These are phyloP conservation scores for Coptodon bakossiorum DNA, from an alignment of 2,113 vertebrate species.

Conservation along the genomic window DNA sequence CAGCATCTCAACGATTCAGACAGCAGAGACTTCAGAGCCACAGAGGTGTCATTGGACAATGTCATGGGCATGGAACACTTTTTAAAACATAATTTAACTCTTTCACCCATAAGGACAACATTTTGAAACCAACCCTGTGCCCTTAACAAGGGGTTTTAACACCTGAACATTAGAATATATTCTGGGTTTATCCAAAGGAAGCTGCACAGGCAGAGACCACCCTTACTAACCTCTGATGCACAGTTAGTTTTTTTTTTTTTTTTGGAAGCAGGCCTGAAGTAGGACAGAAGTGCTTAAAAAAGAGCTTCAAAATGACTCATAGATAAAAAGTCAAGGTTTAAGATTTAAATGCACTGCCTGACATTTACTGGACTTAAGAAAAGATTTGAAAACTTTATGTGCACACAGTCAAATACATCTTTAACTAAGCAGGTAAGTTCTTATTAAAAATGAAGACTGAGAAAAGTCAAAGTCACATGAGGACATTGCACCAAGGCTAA, in stretches of 20 bases:
- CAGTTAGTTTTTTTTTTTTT: no score
- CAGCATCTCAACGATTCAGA: not conserved
- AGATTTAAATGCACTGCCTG: not conserved
- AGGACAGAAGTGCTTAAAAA: not conserved
- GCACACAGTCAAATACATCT: not conserved
- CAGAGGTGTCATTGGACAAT: accelerated
- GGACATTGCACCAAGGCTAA: not conserved
- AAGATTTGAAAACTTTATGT: not conserved
- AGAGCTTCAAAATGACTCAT: not conserved
- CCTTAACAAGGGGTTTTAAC: no score
- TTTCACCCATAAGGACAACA: not conserved
- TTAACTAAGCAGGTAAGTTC: not conserved
- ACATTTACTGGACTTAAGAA: not conserved
- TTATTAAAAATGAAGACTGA: not conserved
- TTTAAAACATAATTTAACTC: not conserved
- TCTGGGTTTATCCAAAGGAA: no score
- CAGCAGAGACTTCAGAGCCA: not conserved
- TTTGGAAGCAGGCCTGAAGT: accelerated
- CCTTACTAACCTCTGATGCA: no score
- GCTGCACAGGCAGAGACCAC: no score
- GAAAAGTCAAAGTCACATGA: not conserved
- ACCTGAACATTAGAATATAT: no score
- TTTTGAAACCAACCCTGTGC: not conserved
- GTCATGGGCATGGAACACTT: not conserved
- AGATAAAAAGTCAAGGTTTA: not conserved